Evolutionary conservation across 2,797 vertebrate species (phyloP).

Genomic region (Gymnodraco acuticeps): DNA sequence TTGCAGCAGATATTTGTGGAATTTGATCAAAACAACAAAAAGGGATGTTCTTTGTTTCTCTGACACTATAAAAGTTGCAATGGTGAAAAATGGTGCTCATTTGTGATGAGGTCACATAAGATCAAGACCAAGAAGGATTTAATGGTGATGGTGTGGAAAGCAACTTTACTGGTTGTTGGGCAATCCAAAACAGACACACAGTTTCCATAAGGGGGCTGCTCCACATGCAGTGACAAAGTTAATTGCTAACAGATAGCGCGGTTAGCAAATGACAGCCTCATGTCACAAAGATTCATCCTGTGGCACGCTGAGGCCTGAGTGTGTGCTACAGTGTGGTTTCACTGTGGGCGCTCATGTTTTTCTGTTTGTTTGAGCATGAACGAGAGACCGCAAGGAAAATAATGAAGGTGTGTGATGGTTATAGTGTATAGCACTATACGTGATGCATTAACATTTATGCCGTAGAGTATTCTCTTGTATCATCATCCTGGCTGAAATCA

Average conservation of each 20-base stretch:
- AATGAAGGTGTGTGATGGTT: background rate
- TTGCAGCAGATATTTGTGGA: no score
- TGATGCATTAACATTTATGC: constrained; percentile 1
- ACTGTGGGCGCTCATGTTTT: constrained; percentile 6
- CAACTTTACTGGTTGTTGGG: constrained; percentile 27
- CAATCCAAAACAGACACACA: constrained; percentile 37
- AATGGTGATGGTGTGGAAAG: constrained; percentile 21
- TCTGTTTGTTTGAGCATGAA: background rate
- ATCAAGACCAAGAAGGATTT: background rate
- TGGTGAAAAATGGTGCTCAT: background rate
- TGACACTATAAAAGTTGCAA: background rate
- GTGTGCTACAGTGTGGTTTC: constrained; percentile 37
- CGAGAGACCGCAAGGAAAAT: background rate
- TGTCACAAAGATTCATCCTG: constrained; percentile 56
- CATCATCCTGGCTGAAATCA: background rate
- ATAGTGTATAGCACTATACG: background rate
- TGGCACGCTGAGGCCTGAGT: constrained; percentile 39
- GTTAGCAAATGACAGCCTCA: constrained; percentile 60
- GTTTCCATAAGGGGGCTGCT: constrained; percentile 33
- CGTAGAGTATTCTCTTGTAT: background rate
- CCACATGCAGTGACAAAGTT: constrained; percentile 60
- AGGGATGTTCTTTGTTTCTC: background rate
- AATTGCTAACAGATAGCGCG: constrained; percentile 62
- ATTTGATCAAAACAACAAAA: background rate
- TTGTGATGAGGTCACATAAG: background rate